Evolutionary conservation across 2,113 vertebrate species (phyloP), one percentile per base, ranked within the genome.

Genomic region (Hippocampus barbouri): DNA sequence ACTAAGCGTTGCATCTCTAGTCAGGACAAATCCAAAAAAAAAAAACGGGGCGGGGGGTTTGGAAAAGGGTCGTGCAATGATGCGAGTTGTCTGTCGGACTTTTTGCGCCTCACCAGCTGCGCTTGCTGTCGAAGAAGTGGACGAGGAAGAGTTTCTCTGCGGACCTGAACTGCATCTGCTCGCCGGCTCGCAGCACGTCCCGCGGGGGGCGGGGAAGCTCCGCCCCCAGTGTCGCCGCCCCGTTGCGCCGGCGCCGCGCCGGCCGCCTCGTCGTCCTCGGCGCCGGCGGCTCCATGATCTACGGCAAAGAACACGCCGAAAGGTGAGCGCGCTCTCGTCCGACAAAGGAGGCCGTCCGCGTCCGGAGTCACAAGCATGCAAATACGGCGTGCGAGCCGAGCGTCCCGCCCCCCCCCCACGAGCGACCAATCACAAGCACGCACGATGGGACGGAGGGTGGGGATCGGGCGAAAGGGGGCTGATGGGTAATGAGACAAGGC

Each of bases 101-200:
- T 45, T 45, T 43, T 3, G 43, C 14, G 1, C 73, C 95, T 92
- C 92, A 99, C 97, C 97, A 99, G 91, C 95, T 99, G 87, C 94
- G 93, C 90, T 93, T 98, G 89, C 94, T 98, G 93, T 96, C 96
- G 86, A 96, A 98, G 90, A 96, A 98, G 77, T 93, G 93, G 85
- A 97, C 96, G 75, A 97, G 94, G 89, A 96, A 98, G 66, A 97
- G 93, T 88, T 94, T 97, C 93, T 97, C 97, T 0, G 93, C 96
- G 59, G 95, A 96, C 93, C 93, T 96, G 93, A 92, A 96, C 94
- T 96, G 96, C 96, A 95, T 99, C 93, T 93, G 95, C 89, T 97
- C 97, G 86, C 96, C 97, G 45, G 92, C 91, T 92, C 92, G 93
- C 87, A 96, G 91, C 66, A 96, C 97, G 82, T 94, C 96, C 92